Conservation (phyloP, 2,888 invertebrate genomes). For the Furcula furcula region DNA sequence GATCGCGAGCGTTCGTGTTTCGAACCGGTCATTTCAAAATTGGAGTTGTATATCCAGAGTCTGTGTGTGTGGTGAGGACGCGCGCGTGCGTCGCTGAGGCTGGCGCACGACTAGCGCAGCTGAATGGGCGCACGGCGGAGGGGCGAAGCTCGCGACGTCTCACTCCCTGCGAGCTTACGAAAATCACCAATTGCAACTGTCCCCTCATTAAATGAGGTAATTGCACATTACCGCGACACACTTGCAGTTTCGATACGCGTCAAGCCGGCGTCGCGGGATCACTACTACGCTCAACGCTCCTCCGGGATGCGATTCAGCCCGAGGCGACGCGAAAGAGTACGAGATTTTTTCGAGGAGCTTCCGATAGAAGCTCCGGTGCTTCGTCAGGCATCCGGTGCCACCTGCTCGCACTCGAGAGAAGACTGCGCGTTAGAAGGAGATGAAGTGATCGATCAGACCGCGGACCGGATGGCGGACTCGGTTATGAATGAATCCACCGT, state of each 20-base stretch:
- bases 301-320: conserved; percentile 34
- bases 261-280: conserved; percentile 25
- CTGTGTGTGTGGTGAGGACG: conserved; percentile 53
- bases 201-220: conserved; percentile 54
- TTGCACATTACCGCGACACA: conserved; percentile 43
- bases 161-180: conserved; percentile 76
- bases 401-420: conserved; percentile 76
- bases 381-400: conserved; percentile 72
- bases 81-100: conserved; percentile 76
- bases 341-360: conserved; percentile 65
- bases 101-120: conserved; percentile 74
- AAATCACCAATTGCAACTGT: conserved; percentile 74
- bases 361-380: conserved; percentile 65
- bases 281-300: conserved; percentile 28
- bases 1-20: conserved; percentile 53
- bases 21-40: conserved; percentile 66
- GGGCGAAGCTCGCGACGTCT: conserved; percentile 73
- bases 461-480: conserved; percentile 79
- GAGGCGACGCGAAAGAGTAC: conserved; percentile 47
- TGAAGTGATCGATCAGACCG: conserved; percentile 73
- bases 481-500: conserved; percentile 79
- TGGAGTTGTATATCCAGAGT: conserved; percentile 52
- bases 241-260: conserved; percentile 36
- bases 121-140: conserved; percentile 73
- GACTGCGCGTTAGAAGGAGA: conserved; percentile 76